Evolutionary conservation across 2,888 invertebrate species (phyloP), one percentile per base, ranked within the genome.

Genomic region (Exephanes ischioxanthus): DNA sequence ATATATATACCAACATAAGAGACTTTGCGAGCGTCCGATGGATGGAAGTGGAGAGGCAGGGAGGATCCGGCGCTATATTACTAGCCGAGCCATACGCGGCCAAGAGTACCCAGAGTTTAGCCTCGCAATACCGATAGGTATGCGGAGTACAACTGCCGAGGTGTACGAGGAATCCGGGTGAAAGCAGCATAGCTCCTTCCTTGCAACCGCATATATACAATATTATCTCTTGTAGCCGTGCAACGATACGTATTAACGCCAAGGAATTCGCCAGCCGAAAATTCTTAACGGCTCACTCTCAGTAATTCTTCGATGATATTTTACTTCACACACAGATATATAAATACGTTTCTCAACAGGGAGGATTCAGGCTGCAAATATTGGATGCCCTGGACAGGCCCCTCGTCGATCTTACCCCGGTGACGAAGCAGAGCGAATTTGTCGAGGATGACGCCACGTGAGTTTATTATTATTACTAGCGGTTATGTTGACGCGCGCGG

Each of bases 341-440:
- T 41, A 41, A 41, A 77, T 55, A 84, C 81, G 89, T 90, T 90
- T 89, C 88, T 90, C 95, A 95, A 83, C 94, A 99, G 99, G 99
- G 99, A 88, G 99, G 99, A 73, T 98, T 97, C 94, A 97, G 97
- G 91, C 94, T 99, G 83, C 97, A 99, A 93, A 95, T 99, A 80
- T 94, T 99, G 91, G 98, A 99, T 94, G 95, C 96, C 83, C 95
- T 97, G 88, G 98, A 98, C 92, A 95, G 98, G 90, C 98, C 98
- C 9, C 95, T 98, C 22, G 94, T 98, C 90, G 98, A 97, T 93
- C 95, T 98, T 90, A 98, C 98, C 0, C 98, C 97, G 1, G 96
- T 97, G 81, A 97, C 97, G 2, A 96, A 96, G 77, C 97, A 97
- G 68, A 97, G 97, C 0, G 97, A 97, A 91, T 98, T 97, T 92